These are phyloP conservation scores for Tenualosa thibaudeaui DNA, from an alignment of 2,797 vertebrate species.

Conservation along the genomic window DNA sequence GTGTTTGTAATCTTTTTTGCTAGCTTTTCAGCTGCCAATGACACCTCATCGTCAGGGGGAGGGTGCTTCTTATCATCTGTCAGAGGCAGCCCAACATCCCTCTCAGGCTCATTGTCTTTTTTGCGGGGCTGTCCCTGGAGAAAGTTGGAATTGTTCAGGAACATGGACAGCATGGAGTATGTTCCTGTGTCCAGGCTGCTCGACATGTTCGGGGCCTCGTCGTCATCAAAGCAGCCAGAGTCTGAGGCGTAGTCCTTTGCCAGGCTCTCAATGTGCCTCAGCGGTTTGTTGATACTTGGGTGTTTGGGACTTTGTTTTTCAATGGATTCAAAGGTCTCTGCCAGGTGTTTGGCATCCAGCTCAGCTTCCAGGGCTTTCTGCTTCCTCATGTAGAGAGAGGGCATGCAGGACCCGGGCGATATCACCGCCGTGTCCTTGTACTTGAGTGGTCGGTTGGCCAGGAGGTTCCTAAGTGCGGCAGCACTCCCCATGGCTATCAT, in stretches of 20 bases:
- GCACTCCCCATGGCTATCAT: constrained; percentile 99
- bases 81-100: constrained; percentile 67
- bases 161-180: constrained; percentile 91
- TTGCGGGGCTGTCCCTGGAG: constrained; percentile 85
- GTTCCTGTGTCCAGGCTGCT: constrained; percentile 84
- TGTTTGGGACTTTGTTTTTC: constrained; percentile 88
- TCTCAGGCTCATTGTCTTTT: constrained; percentile 80
- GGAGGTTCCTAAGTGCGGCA: constrained; percentile 92
- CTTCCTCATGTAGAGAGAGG: constrained; percentile 95
- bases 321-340: constrained; percentile 89
- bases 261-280: constrained; percentile 89
- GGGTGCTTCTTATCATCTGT: constrained; percentile 69
- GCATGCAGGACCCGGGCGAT: constrained; percentile 91
- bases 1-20: constrained; percentile 92
- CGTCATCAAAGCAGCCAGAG: constrained; percentile 95
- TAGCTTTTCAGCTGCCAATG: constrained; percentile 82
- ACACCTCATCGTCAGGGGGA: constrained; percentile 76
- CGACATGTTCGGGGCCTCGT: constrained; percentile 89
- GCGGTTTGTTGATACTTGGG: constrained; percentile 80
- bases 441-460: constrained; percentile 90
- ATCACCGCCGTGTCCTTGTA: constrained; percentile 88
- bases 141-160: constrained; percentile 87
- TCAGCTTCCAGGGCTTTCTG: constrained; percentile 96
- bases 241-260: constrained; percentile 96
- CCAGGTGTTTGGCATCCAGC: constrained; percentile 89